phyloP scores from a whole-genome alignment of 2,888 invertebrate species.

The Sarcophaga carnaria region DNA sequence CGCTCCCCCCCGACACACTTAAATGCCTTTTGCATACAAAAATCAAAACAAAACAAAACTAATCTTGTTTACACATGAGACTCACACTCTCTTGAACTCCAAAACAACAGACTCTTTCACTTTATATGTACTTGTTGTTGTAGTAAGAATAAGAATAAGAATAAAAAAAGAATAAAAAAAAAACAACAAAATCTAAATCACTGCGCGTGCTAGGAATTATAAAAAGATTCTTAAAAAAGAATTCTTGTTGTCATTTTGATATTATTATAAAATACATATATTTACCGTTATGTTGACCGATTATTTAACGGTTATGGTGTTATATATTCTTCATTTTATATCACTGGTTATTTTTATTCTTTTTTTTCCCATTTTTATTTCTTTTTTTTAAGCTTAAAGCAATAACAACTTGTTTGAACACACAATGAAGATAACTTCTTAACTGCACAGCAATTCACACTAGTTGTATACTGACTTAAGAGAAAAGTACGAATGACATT shows the following conservation, averaged over 20 bases:
- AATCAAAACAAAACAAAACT: neutral
- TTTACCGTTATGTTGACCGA: slow-evolving; percentile 75
- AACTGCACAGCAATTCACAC: too few species aligned
- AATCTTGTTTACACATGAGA: neutral
- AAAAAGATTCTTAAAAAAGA: slow-evolving; percentile 1
- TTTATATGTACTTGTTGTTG: neutral
- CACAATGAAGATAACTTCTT: neutral
- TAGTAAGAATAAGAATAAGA: neutral
- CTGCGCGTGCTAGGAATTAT: slow-evolving; percentile 48
- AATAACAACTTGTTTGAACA: neutral
- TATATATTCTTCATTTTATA: neutral
- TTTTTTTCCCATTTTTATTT: neutral
- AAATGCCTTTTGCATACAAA: slow-evolving; percentile 3
- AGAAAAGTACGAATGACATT: too few species aligned
- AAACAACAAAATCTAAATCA: slow-evolving; percentile 8
- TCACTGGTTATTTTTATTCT: neutral
- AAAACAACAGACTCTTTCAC: neutral
- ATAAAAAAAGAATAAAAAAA: neutral
- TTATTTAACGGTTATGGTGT: slow-evolving; percentile 72
- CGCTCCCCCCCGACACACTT: neutral
- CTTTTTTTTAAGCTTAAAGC: neutral
- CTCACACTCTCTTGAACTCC: too few species aligned
- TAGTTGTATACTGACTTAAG: too few species aligned
- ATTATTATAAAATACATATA: slow-evolving; percentile 27
- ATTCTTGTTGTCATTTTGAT: slow-evolving; percentile 5